Evolutionary conservation across 1,140 invertebrate genomes (phyloP).

Genomic region (Kradibia gibbosae): DNA sequence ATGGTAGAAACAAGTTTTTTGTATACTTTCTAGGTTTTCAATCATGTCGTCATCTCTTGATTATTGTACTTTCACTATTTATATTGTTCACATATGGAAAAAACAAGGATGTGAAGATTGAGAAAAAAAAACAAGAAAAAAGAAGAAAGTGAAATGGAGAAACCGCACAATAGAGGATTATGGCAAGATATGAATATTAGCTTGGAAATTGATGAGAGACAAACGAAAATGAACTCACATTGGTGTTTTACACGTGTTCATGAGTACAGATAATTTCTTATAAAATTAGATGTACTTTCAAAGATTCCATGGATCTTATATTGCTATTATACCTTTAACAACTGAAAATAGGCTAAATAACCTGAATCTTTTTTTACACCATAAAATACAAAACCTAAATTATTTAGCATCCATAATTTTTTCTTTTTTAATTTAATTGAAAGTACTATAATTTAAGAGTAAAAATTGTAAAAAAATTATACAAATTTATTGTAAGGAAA

Average conservation of each 20-base stretch:
- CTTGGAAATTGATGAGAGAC: too few relatives aligned
- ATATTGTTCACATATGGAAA: background rate
- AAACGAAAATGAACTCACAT: slow-evolving; percentile 18
- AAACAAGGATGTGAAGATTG: too few relatives aligned
- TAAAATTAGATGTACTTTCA: background rate
- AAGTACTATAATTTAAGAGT: too few relatives aligned
- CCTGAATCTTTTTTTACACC: too few relatives aligned
- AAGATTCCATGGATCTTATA: background rate
- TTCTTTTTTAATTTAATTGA: too few relatives aligned
- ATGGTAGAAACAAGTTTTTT: slow-evolving; percentile 3
- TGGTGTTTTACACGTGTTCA: background rate
- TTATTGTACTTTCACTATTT: background rate
- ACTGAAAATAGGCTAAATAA: background rate
- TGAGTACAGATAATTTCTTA: background rate
- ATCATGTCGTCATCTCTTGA: background rate
- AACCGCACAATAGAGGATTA: too few relatives aligned
- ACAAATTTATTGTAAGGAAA: too few relatives aligned
- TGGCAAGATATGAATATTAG: too few relatives aligned
- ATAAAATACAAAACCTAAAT: too few relatives aligned
- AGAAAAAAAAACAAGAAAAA: too few relatives aligned
- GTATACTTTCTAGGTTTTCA: background rate
- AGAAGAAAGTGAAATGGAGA: background rate
- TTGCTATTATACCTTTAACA: background rate
- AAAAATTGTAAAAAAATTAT: too few relatives aligned
- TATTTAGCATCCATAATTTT: too few relatives aligned